Evolutionary conservation across 1,140 invertebrate species (phyloP), one percentile per base, ranked within the genome.

Genomic region (Tetramorium simillimum): DNA sequence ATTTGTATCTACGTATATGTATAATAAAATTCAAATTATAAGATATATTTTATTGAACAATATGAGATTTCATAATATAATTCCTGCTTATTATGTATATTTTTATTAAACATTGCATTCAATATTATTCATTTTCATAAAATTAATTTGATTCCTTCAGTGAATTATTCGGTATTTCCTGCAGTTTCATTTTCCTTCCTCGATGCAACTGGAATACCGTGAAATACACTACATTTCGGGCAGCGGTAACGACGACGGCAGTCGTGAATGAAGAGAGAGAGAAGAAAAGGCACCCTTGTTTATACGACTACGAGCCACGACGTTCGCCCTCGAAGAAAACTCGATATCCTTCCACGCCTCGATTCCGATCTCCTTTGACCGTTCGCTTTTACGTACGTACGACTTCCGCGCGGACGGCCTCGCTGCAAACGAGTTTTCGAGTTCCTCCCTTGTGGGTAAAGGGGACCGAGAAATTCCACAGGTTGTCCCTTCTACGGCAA

Each of bases 401-500:
- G 70, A 82, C 88, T 88, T 90, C 81, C 86, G 86, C 21, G 18
- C 86, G 81, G 58, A 51, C 89, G 86, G 76, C 40, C 80, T 81
- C 76, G 58, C 85, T 84, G 86, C 84, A 89, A 92, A 91, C 86
- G 87, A 88, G 87, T 90, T 92, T 91, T 89, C 89, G 69, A 90
- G 84, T 90, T 63, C 58, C 53, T 73, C 67, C 53, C 69, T 49
- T 37, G 43, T 65, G 86, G 51, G 56, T 73, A 86, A 89, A 86
- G 84, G 60, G 62, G 62, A 88, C 85, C 77, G 75, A 75, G 87
- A 78, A 92, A 92, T 92, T 92, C 92, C 88, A 92, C 92, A 92
- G 92, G 92, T 92, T 88, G 87, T 81, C 78, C 87, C 70, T 72
- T 70, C 75, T 21, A 37, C 18, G 28, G 33, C 40, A 63, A 24